phyloP scores from a whole-genome alignment of 1,140 invertebrate genomes.

The Schlechtendalia chinensis region DNA sequence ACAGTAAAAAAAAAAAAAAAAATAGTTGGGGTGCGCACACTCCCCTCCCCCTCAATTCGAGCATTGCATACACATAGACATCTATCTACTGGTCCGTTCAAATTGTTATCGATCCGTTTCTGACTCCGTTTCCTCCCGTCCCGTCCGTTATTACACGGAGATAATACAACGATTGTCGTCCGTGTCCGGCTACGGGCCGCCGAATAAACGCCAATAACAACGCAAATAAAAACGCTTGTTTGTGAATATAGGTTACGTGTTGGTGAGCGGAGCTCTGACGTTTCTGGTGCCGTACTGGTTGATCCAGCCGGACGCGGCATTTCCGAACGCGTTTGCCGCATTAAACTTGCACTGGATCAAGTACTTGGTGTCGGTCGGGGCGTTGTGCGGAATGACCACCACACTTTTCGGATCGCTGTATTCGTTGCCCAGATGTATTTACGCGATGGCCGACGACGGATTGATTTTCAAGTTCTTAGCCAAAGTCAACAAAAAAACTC shows the following conservation, averaged over 20 bases:
- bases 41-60: no score
- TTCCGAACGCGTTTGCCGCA: conserved; percentile 78
- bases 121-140: no score
- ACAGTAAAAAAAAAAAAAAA: no score
- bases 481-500: conserved; percentile 70
- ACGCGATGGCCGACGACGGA: conserved; percentile 86
- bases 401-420: conserved; percentile 82
- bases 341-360: conserved; percentile 78
- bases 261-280: conserved; percentile 79
- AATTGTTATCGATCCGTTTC: no score
- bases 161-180: no score
- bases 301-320: conserved; percentile 70
- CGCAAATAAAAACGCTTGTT: no score
- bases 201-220: no score
- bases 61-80: no score
- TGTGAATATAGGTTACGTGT: conserved; percentile 61
- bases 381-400: conserved; percentile 86
- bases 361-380: conserved; percentile 82
- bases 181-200: no score
- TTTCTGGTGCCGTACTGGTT: conserved; percentile 77
- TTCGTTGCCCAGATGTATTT: conserved; percentile 78
- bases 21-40: no score
- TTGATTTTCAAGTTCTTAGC: conserved; percentile 79
- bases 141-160: no score
- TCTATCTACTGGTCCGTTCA: no score